phyloP scores from a whole-genome alignment of 2,797 vertebrate species.

The Malurus splendens region DNA sequence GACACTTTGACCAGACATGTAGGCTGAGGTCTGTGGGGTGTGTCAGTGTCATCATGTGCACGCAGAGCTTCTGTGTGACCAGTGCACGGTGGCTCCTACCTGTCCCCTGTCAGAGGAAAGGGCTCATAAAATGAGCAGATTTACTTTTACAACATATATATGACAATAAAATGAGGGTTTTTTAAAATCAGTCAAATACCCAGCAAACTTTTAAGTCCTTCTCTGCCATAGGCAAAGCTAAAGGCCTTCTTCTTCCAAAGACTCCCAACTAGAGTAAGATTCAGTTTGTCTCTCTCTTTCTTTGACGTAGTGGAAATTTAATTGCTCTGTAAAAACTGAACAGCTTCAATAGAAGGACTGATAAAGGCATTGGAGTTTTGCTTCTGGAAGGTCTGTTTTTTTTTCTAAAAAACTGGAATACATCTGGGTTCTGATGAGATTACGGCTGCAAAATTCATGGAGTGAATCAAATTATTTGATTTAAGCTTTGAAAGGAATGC shows the following conservation, averaged over 20 bases:
- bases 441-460: not conserved
- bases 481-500: not conserved
- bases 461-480: not conserved
- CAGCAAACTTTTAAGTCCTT: not conserved
- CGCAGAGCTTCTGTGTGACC: not conserved
- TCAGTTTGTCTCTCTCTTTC: not conserved
- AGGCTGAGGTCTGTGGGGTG: not conserved
- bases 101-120: rapidly evolving
- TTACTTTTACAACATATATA: not conserved
- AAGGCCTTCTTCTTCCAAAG: not conserved
- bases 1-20: not conserved
- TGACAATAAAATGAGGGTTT: not conserved
- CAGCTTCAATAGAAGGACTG: not conserved
- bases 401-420: not conserved
- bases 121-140: not conserved
- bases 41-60: not conserved
- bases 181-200: not conserved
- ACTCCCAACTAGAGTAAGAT: not conserved
- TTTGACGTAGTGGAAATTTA: not conserved
- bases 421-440: not conserved
- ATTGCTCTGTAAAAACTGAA: not conserved
- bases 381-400: not conserved
- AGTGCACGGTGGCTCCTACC: not conserved
- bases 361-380: not conserved
- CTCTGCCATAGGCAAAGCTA: not conserved